These are phyloP conservation scores for Bos indicus DNA, from an alignment of 2,113 vertebrate species.

Conservation along the genomic window DNA sequence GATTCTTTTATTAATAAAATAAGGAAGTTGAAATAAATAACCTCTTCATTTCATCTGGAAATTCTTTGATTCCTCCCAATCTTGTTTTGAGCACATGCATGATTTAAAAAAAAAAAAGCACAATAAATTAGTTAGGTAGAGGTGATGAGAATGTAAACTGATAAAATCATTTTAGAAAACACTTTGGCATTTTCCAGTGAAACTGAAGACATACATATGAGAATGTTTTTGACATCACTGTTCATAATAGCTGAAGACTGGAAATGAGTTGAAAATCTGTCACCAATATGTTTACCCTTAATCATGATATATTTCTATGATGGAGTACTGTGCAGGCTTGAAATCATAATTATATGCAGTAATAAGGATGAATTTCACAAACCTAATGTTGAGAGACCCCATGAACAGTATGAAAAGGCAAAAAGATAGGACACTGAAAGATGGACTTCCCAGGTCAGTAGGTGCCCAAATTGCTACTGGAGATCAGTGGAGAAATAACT, in stretches of 20 bases:
- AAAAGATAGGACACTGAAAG: background rate
- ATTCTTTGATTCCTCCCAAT: background rate
- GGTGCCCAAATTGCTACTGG: background rate
- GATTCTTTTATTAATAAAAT: background rate
- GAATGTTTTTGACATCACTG: constrained; percentile 17
- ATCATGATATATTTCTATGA: constrained; percentile 23
- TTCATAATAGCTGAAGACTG: constrained; percentile 8
- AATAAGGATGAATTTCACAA: background rate
- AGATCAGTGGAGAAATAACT: background rate
- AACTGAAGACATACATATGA: background rate
- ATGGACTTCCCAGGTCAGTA: background rate
- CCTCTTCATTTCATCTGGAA: background rate
- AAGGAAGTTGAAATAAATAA: background rate
- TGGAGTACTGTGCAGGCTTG: background rate
- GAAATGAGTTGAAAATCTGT: constrained; percentile 26
- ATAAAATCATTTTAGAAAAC: constrained; percentile 29
- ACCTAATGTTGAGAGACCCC: background rate
- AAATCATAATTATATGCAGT: background rate
- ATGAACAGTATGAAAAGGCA: background rate
- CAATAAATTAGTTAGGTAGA: background rate
- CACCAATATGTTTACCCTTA: background rate
- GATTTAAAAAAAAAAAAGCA: background rate
- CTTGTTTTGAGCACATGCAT: background rate
- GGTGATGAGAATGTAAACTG: background rate
- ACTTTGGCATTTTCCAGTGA: background rate